These are phyloP conservation scores for Lithobates pipiens DNA, from an alignment of 2,797 vertebrate species.

Conservation along the genomic window DNA sequence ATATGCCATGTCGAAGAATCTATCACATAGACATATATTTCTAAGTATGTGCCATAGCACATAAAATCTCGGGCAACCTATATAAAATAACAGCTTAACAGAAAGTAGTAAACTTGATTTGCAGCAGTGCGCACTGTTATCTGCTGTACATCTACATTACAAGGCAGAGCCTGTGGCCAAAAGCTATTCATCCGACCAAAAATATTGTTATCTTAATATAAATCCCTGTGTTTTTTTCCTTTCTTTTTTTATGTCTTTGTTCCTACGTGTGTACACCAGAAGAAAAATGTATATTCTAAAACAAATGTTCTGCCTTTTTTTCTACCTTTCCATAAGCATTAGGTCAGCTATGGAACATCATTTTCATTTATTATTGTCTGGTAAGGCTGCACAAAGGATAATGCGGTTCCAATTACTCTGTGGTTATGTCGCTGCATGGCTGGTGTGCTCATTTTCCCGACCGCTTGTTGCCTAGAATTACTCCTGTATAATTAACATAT, in stretches of 20 bases:
- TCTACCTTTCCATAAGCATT: conserved; percentile 32
- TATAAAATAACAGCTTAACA: conserved; percentile 39
- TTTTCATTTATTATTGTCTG: conserved; percentile 53
- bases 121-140: conserved; percentile 20
- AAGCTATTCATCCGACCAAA: conserved; percentile 37
- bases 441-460: conserved; percentile 47
- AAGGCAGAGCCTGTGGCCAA: conserved; percentile 31
- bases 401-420: conserved; percentile 52
- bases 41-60: conserved; percentile 38
- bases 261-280: conserved; percentile 10
- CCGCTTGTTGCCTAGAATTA: conserved; percentile 50
- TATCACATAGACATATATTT: conserved; percentile 2
- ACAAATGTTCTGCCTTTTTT: conserved; percentile 33
- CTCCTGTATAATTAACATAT: conserved; percentile 59
- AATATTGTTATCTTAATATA: conserved; percentile 43
- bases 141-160: conserved; percentile 41
- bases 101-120: conserved; percentile 39
- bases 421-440: conserved; percentile 41
- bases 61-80: conserved; percentile 42
- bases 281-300: conserved; percentile 40
- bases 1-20: background rate
- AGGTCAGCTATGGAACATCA: conserved; percentile 37
- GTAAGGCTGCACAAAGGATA: conserved; percentile 34
- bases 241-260: conserved; percentile 14
- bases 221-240: background rate